A percentile compares a stretch with the other conserved stretches of the same genome.
These are phyloP conservation scores for Ceratoteleas bidentatus DNA, from an alignment of 1,140 invertebrate genomes.

Conservation along the genomic window DNA sequence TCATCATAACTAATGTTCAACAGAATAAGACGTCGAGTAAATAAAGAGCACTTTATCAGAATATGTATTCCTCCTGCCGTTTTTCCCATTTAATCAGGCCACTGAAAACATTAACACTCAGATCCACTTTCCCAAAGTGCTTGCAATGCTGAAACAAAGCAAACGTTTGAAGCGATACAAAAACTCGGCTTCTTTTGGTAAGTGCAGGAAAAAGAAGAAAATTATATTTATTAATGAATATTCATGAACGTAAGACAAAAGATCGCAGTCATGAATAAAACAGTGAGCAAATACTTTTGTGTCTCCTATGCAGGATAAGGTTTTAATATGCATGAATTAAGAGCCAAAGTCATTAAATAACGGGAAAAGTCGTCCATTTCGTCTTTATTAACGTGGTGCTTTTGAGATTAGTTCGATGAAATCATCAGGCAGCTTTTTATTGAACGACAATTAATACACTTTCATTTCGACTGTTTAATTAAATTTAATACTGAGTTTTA, in stretches of 20 bases:
- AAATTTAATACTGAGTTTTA: no score
- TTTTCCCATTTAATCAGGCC: slow-evolving; percentile 1
- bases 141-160: slow-evolving; percentile 20
- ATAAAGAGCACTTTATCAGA: slow-evolving; percentile 22
- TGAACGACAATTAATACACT: no score
- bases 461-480: no score
- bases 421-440: not conserved
- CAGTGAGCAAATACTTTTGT: slow-evolving; percentile 58
- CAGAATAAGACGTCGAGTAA: slow-evolving; percentile 23
- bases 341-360: slow-evolving; percentile 51
- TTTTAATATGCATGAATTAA: slow-evolving; percentile 62
- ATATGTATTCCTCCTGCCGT: slow-evolving; percentile 26
- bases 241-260: slow-evolving; percentile 46
- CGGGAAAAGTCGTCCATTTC: slow-evolving; percentile 34
- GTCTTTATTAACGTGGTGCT: slow-evolving; percentile 20
- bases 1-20: no score
- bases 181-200: slow-evolving; percentile 2
- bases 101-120: slow-evolving; percentile 33
- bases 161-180: slow-evolving; percentile 39
- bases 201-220: slow-evolving; percentile 19
- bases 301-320: slow-evolving; percentile 52
- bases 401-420: slow-evolving; percentile 5
- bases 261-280: slow-evolving; percentile 58
- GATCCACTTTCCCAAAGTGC: slow-evolving; percentile 28
- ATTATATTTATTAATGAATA: slow-evolving; percentile 59